Percentiles rank a stretch among this genome's conserved stretches.
These are phyloP conservation scores for Drosophila paucipuncta DNA, from an alignment of 2,888 invertebrate species.

Conservation along the genomic window DNA sequence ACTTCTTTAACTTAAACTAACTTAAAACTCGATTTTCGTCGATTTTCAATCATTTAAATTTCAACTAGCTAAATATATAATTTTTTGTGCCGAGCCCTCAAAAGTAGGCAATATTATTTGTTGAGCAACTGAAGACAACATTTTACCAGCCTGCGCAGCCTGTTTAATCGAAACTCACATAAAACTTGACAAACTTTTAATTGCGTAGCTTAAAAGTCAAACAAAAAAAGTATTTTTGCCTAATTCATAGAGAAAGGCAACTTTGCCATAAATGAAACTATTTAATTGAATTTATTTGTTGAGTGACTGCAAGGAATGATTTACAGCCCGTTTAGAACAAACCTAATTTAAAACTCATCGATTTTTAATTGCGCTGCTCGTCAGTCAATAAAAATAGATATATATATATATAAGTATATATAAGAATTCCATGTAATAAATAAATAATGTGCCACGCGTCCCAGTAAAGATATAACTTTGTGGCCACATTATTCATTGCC, in stretches of 20 bases:
- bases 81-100: neutral
- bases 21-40: neutral
- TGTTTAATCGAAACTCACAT: neutral
- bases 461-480: neutral
- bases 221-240: neutral
- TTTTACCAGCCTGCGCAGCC: neutral
- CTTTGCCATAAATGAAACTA: fast-evolving
- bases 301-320: fast-evolving
- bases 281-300: neutral
- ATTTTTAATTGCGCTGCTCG: neutral
- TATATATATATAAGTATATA: neutral
- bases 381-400: neutral
- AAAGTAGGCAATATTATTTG: constrained; percentile 28
- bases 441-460: neutral
- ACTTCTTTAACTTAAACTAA: neutral
- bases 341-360: neutral
- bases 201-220: neutral
- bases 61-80: fast-evolving
- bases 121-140: constrained; percentile 10
- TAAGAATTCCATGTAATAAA: fast-evolving
- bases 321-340: neutral
- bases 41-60: neutral
- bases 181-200: neutral
- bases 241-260: neutral
- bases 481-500: neutral